These are phyloP conservation scores for Eupithecia subfuscata DNA, from an alignment of 2,888 invertebrate genomes.

Conservation along the genomic window DNA sequence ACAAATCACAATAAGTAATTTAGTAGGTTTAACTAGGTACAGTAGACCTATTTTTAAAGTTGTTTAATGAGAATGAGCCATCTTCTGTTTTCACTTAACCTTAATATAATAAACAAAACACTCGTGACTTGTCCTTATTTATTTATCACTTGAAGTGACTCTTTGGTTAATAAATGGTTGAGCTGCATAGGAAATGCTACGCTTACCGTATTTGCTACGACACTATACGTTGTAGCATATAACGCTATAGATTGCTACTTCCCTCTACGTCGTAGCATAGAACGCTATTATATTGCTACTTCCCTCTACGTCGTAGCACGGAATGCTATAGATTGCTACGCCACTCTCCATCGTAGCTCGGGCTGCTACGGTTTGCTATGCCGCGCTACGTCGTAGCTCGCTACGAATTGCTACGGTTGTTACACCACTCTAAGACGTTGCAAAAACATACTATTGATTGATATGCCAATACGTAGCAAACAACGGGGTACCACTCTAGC, in stretches of 20 bases:
- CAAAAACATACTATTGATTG: not conserved
- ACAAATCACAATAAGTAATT: not conserved
- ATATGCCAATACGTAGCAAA: too few relatives aligned
- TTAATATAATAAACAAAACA: constrained; percentile 1
- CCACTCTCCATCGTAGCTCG: not conserved
- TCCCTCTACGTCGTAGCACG: not conserved
- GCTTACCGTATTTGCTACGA: not conserved
- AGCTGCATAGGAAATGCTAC: not conserved
- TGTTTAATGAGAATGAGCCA: not conserved
- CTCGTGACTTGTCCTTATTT: not conserved
- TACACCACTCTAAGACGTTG: not conserved
- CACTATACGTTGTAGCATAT: not conserved
- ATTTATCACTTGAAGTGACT: not conserved
- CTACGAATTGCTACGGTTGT: not conserved
- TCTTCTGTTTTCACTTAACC: not conserved
- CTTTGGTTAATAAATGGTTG: not conserved
- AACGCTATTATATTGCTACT: not conserved
- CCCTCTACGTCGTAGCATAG: not conserved
- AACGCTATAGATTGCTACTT: not conserved
- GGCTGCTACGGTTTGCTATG: not conserved
- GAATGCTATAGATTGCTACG: not conserved
- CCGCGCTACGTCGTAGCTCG: not conserved
- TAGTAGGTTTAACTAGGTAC: not conserved
- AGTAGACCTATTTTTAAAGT: not conserved
- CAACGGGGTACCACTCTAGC: too few relatives aligned